These are phyloP conservation scores for Volucella inanis DNA, from an alignment of 2,888 invertebrate genomes.

Conservation along the genomic window DNA sequence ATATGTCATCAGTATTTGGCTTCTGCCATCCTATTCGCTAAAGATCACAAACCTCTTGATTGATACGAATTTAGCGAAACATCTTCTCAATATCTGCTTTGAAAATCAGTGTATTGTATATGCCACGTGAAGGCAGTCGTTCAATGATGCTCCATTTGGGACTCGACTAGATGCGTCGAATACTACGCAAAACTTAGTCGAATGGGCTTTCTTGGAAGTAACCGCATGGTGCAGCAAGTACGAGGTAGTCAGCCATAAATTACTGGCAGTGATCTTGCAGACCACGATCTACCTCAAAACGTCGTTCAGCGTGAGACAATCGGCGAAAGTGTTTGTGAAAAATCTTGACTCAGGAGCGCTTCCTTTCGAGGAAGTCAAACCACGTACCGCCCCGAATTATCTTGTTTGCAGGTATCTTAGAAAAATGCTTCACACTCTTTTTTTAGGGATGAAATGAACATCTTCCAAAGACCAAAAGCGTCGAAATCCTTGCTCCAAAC, in stretches of 20 bases:
- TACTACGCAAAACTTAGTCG: constrained; percentile 11
- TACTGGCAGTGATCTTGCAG: too few relatives aligned
- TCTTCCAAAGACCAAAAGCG: constrained; percentile 27
- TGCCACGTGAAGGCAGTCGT: constrained; percentile 2
- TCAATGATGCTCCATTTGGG: background rate
- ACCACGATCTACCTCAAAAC: too few relatives aligned
- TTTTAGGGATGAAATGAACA: constrained; percentile 2
- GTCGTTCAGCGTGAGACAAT: too few relatives aligned
- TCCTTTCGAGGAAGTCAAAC: constrained; percentile 5
- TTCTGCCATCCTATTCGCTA: too few relatives aligned
- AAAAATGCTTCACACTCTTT: constrained; percentile 26
- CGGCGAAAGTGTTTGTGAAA: constrained; percentile 31
- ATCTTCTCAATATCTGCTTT: too few relatives aligned
- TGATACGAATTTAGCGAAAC: too few relatives aligned
- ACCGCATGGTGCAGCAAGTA: background rate
- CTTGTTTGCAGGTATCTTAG: constrained; percentile 2
- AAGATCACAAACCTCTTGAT: too few relatives aligned
- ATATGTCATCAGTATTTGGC: too few relatives aligned
- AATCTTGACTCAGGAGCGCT: constrained; percentile 12
- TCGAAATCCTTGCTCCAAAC: constrained; percentile 20
- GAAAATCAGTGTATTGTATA: too few relatives aligned
- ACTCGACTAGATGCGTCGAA: constrained; percentile 7
- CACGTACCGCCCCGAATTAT: constrained; percentile 20
- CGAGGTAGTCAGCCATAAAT: too few relatives aligned
- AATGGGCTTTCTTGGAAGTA: background rate